Evolutionary conservation across 2,888 invertebrate genomes (phyloP), one percentile per base, ranked within the genome.

Genomic region (Balanococcus diminutus): DNA sequence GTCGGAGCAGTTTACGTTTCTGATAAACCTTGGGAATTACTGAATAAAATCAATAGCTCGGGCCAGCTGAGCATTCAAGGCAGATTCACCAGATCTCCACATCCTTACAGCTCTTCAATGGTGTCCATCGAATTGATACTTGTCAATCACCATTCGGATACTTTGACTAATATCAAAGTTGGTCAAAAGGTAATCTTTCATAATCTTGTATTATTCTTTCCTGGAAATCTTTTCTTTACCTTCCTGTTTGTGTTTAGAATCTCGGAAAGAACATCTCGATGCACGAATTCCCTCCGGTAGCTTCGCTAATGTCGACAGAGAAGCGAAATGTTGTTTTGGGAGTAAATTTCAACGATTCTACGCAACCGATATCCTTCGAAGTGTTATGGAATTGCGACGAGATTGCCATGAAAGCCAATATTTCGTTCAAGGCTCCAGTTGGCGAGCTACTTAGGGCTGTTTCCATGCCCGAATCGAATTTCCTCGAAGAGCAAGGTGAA

Each of bases 321-420:
- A 91, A 92, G n/a, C 91, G 93, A 42, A 92, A 93, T 25, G 93
- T 93, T 4, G 93, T 94, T 0, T 89, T 98, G 88, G 97, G 97
- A 19, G 93, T 98, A 4, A 96, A 98, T 91, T 98, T 97, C 90
- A 96, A 96, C 87, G 98, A 98, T 90, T 95, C 96, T 22, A 96
- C 95, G 84, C 96, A 98, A 90, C 93, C 96, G 0, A 94, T 96
- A 0, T 93, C 93, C 87, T 95, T 98, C 90, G 94, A 95, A 88
- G 91, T 98, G 82, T 90, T 91, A 61, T 93, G 94, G 88, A 93
- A 92, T 84, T 89, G 91, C 88, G 93, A 88, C 39, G 89, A 87
- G 25, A 81, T 86, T 51, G 83, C 87, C 39, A 88, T 88, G 75
- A 88, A 87, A 72, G 90, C 89, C 86, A 89, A 88, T 87, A 90